Evolutionary conservation across 2,888 invertebrate genomes (phyloP).

Genomic region (Eutolmus rufibarbis): DNA sequence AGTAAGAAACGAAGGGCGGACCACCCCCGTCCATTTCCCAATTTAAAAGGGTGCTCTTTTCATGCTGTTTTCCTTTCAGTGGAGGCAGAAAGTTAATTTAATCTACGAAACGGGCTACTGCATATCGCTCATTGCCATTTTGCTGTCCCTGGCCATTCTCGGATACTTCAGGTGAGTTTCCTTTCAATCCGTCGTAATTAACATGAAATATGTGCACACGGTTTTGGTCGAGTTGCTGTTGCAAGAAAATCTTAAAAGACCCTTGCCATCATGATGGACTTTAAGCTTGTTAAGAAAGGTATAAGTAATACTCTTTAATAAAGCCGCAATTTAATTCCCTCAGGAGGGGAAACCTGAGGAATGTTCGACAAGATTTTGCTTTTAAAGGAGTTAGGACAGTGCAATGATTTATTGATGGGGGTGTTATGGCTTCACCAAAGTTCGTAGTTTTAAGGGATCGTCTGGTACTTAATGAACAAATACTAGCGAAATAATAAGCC

Average conservation of each 20-base stretch:
- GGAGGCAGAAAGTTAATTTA: slow-evolving; percentile 73
- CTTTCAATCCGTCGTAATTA: background rate
- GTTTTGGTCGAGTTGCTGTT: background rate
- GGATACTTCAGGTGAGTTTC: slow-evolving; percentile 84
- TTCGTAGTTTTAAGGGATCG: background rate
- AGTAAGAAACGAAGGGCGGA: slow-evolving; percentile 54
- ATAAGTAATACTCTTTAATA: background rate
- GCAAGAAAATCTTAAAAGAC: background rate
- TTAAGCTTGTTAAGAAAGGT: background rate
- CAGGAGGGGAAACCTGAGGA: background rate
- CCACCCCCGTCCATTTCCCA: background rate
- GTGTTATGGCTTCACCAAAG: background rate
- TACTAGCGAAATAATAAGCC: background rate
- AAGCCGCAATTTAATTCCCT: background rate
- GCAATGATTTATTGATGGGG: background rate
- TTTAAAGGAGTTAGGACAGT: background rate
- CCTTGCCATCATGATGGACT: background rate
- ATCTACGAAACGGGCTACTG: slow-evolving; percentile 88
- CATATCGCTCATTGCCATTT: slow-evolving; percentile 83
- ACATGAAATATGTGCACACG: background rate
- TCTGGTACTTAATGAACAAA: background rate
- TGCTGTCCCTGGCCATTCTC: slow-evolving; percentile 82
- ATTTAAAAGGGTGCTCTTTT: background rate
- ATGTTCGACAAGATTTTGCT: background rate
- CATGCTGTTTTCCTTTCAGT: slow-evolving; percentile 63